Percentiles rank a stretch among this genome's conserved stretches.
phyloP scores from a whole-genome alignment of 1,140 invertebrate species.

The Drosophila melanogaster region DNA sequence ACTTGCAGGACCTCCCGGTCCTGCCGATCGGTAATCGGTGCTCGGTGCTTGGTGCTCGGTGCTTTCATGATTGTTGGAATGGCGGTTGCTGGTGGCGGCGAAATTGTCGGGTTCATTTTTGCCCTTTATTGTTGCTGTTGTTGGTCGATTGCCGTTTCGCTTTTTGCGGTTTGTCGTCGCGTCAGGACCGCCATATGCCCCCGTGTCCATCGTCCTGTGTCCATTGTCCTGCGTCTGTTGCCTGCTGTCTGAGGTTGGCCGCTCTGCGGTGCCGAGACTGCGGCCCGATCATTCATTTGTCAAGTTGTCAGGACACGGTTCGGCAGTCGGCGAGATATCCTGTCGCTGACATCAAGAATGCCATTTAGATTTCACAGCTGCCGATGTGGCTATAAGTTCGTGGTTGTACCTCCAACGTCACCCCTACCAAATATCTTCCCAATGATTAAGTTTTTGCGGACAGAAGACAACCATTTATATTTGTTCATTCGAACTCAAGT shows the following conservation, averaged over 20 bases:
- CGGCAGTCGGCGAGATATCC: conserved; percentile 26
- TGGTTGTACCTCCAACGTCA: neutral
- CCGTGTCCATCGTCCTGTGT: conserved; percentile 20
- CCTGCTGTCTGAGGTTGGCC: conserved; percentile 59
- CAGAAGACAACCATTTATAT: neutral
- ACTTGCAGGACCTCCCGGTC: neutral
- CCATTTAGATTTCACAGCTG: conserved; percentile 46
- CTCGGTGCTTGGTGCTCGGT: conserved; percentile 42
- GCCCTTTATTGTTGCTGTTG: conserved; percentile 43
- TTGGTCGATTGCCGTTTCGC: conserved; percentile 43
- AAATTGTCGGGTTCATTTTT: conserved; percentile 40
- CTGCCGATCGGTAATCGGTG: conserved; percentile 61
- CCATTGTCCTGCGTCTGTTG: conserved; percentile 15
- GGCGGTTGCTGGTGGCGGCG: conserved; percentile 28
- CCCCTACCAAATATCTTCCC: neutral
- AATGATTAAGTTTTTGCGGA: neutral
- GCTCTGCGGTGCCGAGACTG: conserved; percentile 57
- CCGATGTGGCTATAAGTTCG: neutral
- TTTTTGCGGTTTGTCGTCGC: conserved; percentile 75
- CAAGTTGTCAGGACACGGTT: conserved; percentile 64
- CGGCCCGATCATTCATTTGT: conserved; percentile 76
- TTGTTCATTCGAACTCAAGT: too few relatives aligned
- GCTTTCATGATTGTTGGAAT: conserved; percentile 54
- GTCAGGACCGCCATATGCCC: conserved; percentile 51
- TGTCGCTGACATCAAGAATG: conserved; percentile 44